Evolutionary conservation across 2,113 vertebrate species (phyloP).

Genomic region (Thinocorus orbignyianus): DNA sequence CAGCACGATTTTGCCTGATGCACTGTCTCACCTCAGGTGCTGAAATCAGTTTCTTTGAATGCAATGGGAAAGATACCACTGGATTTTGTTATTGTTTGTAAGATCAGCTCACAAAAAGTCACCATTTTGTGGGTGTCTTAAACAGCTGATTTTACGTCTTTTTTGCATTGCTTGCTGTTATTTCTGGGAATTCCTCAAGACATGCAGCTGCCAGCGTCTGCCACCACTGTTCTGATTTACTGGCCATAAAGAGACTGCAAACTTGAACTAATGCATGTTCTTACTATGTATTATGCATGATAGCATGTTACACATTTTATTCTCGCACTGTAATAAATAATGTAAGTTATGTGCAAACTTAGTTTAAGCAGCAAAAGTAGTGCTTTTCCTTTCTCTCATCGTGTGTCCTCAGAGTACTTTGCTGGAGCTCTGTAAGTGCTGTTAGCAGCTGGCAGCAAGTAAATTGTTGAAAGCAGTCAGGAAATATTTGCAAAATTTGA

Average conservation of each 20-base stretch:
- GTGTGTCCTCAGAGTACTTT: not conserved
- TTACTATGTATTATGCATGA: conserved; percentile 43
- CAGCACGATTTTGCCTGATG: not conserved
- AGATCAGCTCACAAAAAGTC: not conserved
- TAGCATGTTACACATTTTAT: conserved; percentile 32
- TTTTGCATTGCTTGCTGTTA: not conserved
- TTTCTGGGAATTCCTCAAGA: conserved; percentile 36
- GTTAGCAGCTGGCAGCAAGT: not conserved
- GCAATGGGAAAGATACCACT: not conserved
- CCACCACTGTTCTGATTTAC: not conserved
- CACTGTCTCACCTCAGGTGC: not conserved
- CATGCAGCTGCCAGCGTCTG: not conserved
- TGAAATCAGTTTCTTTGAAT: not conserved
- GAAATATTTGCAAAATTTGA: not conserved
- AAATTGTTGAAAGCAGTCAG: not conserved
- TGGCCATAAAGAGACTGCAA: conserved; percentile 3
- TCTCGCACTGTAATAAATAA: conserved; percentile 7
- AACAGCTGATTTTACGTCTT: not conserved
- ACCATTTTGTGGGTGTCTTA: conserved; percentile 11
- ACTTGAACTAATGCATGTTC: conserved; percentile 48
- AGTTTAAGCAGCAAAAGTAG: not conserved
- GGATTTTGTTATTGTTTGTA: not conserved
- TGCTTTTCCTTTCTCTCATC: not conserved
- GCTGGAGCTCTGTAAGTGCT: not conserved
- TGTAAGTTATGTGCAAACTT: not conserved